Percentiles rank a stretch among this genome's conserved stretches.
phyloP scores from a whole-genome alignment of 2,888 invertebrate species.

The Aphelenchoides bicaudatus region DNA sequence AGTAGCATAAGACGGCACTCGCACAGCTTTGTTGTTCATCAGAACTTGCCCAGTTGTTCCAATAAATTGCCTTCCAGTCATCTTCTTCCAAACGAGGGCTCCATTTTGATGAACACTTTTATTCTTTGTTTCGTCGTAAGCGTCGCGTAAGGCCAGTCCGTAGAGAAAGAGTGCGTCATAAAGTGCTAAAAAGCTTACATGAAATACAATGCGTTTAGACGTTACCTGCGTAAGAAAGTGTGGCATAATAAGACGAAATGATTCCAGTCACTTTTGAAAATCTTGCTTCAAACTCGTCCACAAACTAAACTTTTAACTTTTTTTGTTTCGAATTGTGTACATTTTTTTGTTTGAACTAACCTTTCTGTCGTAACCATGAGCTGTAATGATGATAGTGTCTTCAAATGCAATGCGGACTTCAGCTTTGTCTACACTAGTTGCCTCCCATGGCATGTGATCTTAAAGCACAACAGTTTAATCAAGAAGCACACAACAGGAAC shows the following conservation, averaged over 20 bases:
- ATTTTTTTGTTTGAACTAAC: constrained; percentile 40
- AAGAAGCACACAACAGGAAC: too few relatives aligned
- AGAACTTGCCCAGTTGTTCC: constrained; percentile 54
- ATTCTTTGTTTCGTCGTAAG: constrained; percentile 43
- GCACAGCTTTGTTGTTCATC: constrained; percentile 55
- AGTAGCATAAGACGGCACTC: constrained; percentile 54
- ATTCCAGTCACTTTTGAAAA: constrained; percentile 49
- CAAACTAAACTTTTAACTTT: too few relatives aligned
- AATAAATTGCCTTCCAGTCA: constrained; percentile 52
- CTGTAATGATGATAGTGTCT: constrained; percentile 48
- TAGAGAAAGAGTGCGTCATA: constrained; percentile 48
- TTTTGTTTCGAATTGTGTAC: too few relatives aligned
- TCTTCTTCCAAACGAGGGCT: constrained; percentile 45
- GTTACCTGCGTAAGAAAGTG: constrained; percentile 50
- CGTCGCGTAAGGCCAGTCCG: constrained; percentile 52
- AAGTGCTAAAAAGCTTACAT: neutral
- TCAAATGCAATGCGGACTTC: constrained; percentile 54
- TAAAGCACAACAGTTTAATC: too few relatives aligned
- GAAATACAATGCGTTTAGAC: constrained; percentile 29
- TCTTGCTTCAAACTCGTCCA: constrained; percentile 49
- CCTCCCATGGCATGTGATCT: constrained; percentile 56
- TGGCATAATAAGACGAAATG: constrained; percentile 50
- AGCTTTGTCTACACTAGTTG: constrained; percentile 49
- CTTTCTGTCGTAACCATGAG: constrained; percentile 53
- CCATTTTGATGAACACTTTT: constrained; percentile 48